A percentile compares a stretch with the other conserved stretches of the same genome.
phyloP scores from a whole-genome alignment of 2,113 vertebrate genomes.

The Anhinga rufa region DNA sequence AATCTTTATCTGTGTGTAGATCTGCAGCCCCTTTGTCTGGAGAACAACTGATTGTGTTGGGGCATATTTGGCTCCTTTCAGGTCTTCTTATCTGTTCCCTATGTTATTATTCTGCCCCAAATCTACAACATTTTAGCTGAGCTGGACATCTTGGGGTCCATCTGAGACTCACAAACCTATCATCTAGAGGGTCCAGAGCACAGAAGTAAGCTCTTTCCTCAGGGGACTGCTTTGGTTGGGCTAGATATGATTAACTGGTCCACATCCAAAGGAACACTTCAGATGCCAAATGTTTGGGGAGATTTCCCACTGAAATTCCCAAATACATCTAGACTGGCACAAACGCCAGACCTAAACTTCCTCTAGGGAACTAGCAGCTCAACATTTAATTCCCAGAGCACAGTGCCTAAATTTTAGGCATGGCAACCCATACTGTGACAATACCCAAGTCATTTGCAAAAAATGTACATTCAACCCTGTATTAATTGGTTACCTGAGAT shows the following conservation, averaged over 20 bases:
- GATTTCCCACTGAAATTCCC: neutral
- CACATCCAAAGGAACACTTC: neutral
- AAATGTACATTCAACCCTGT: neutral
- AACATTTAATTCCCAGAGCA: neutral
- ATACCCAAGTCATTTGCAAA: neutral
- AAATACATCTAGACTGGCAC: neutral
- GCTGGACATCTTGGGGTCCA: neutral
- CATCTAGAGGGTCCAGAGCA: neutral
- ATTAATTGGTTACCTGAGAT: neutral
- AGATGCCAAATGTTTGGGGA: neutral
- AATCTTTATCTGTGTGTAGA: neutral
- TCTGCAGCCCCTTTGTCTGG: neutral
- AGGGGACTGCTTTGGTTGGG: neutral
- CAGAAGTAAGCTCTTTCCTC: neutral
- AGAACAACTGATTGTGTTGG: neutral
- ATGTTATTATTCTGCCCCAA: neutral
- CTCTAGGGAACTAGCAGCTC: neutral
- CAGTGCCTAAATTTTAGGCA: neutral
- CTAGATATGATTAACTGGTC: neutral
- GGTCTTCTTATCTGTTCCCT: neutral
- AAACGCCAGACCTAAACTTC: neutral
- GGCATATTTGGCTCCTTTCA: neutral
- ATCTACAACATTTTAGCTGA: neutral
- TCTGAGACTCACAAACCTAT: neutral
- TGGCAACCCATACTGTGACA: neutral